A percentile compares a stretch with the other conserved stretches of the same genome.
Conservation (phyloP, 2,888 invertebrate genomes). For the Dicyrtomina minuta region DNA sequence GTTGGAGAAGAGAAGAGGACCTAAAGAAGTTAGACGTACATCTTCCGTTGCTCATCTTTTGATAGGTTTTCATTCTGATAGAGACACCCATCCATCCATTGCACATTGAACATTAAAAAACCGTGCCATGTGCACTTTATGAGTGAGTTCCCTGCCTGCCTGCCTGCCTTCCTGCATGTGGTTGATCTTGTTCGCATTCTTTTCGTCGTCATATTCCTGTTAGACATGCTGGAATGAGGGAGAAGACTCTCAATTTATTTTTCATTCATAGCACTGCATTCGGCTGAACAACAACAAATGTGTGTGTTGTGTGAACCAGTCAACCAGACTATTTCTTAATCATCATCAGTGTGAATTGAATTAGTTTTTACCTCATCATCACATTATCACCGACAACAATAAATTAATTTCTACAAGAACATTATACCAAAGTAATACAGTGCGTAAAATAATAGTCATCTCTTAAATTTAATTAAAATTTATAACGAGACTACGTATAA, state of each 20-base stretch:
- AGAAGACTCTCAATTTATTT: slow-evolving; percentile 10
- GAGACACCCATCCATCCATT: slow-evolving; percentile 8
- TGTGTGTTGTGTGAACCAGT: background rate
- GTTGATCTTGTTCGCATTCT: no score
- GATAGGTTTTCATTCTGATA: slow-evolving; percentile 6
- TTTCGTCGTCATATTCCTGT: background rate
- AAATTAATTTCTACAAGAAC: no score
- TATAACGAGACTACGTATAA: no score
- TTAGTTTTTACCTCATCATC: no score
- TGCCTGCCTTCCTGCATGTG: background rate
- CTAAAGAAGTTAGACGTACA: slow-evolving; percentile 2
- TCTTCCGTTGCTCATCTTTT: background rate
- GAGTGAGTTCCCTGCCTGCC: background rate
- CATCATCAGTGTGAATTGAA: no score
- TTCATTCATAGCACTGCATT: slow-evolving; percentile 26
- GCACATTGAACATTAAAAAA: background rate
- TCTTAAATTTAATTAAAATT: no score
- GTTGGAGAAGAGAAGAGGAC: slow-evolving; percentile 1
- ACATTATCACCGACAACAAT: no score
- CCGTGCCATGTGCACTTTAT: no score
- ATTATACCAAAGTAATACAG: no score
- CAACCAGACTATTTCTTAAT: no score
- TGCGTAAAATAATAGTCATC: no score
- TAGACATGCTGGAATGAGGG: slow-evolving; percentile 6
- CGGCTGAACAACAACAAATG: slow-evolving; percentile 24